Percentiles rank a stretch among this genome's conserved stretches.
phyloP scores from a whole-genome alignment of 2,797 vertebrate genomes.

The Sylvilagus floridanus region DNA sequence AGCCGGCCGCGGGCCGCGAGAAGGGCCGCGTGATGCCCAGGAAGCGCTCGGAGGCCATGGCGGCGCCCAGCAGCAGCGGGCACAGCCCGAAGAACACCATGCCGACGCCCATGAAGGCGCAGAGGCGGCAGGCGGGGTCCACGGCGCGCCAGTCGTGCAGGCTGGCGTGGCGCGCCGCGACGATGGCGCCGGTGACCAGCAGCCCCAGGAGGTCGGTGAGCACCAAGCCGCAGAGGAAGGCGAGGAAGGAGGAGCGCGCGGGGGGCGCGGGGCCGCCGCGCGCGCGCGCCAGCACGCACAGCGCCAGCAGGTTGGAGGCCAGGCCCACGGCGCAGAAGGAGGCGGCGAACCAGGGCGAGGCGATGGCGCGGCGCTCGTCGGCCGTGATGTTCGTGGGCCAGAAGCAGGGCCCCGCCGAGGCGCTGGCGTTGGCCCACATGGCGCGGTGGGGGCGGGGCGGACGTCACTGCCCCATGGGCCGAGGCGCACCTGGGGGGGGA shows the following conservation, averaged over 20 bases:
- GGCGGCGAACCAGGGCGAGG: conserved; percentile 91
- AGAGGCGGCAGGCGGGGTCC: conserved; percentile 94
- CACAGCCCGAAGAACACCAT: conserved; percentile 98
- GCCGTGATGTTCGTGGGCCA: conserved; percentile 76
- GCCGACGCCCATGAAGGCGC: conserved; percentile 95
- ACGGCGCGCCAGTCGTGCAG: conserved; percentile 90
- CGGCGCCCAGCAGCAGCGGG: conserved; percentile 93
- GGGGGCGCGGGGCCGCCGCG: conserved; percentile 85
- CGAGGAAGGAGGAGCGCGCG: conserved; percentile 93
- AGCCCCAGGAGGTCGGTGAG: conserved; percentile 96
- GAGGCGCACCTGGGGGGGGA: conserved; percentile 10
- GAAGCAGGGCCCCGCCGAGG: conserved; percentile 74
- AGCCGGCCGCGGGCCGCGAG: conserved; percentile 87
- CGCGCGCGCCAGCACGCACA: conserved; percentile 91
- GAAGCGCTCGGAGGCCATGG: conserved; percentile 95
- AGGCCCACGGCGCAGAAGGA: conserved; percentile 92
- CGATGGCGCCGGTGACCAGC: conserved; percentile 92
- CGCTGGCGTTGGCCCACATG: conserved; percentile 64
- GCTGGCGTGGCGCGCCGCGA: conserved; percentile 91
- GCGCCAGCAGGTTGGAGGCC: conserved; percentile 94
- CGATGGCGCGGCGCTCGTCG: conserved; percentile 63
- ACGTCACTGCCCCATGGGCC: not conserved
- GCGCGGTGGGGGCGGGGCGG: accelerated
- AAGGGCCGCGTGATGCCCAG: conserved; percentile 95
- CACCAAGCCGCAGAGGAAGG: conserved; percentile 95